Evolutionary conservation across 2,888 invertebrate species (phyloP), one percentile per base, ranked within the genome.

Genomic region (Anarsia innoxiella): DNA sequence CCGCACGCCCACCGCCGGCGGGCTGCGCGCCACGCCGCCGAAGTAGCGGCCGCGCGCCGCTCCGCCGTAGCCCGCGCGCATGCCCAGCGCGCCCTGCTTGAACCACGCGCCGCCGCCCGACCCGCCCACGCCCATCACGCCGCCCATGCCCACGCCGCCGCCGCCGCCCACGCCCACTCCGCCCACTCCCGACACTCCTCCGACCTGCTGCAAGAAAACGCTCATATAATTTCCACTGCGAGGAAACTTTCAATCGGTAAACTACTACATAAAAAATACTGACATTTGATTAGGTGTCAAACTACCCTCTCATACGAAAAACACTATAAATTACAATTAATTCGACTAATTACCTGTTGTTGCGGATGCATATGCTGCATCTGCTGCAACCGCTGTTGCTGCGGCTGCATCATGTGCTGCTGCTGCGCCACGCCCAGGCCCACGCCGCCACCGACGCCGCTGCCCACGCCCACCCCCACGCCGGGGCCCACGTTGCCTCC

Each of bases 321-420:
- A n/a, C n/a, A n/a, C n/a, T n/a, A n/a, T n/a, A n/a, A n/a, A n/a
- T n/a, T n/a, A n/a, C n/a, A n/a, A n/a, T n/a, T n/a, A n/a, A n/a
- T n/a, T n/a, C n/a, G n/a, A n/a, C n/a, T n/a, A 19, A 5, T 19
- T 31, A 87, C 87, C 65, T 90, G 91, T 57, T 86, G 87, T 46
- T 86, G 86, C 23, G 86, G 87, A 45, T 88, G 72, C 66, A 87
- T 88, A 52, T 86, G 86, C 50, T 86, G 86, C 71, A 86, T 87
- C 60, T 85, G 86, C 56, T 83, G 86, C 62, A 84, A 68, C 51
- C 87, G 78, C 51, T 87, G 87, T 51, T 85, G 88, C 56, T 86
- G 88, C 64, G 87, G 87, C 60, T 79, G 88, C 45, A 84, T 86
- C 73, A 88, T 88, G 72, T 88, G 88, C 56, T 88, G 84, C 63